These are phyloP conservation scores for Cancer borealis DNA, from an alignment of 2,888 invertebrate genomes.

Conservation along the genomic window DNA sequence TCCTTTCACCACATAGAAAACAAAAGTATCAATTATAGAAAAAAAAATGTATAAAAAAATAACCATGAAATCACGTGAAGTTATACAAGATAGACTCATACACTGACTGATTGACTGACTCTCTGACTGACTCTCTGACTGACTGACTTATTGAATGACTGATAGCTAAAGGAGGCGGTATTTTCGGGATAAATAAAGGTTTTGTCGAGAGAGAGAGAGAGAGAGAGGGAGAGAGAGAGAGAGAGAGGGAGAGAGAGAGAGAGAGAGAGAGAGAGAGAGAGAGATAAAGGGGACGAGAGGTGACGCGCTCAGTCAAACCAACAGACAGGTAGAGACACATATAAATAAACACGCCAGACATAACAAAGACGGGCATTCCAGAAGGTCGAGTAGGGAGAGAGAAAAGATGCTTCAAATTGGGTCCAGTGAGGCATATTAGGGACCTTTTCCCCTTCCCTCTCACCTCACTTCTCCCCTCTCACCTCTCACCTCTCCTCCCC, in stretches of 20 bases:
- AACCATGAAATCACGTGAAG: too few relatives aligned
- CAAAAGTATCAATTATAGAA: not conserved
- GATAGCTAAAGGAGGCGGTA: too few relatives aligned
- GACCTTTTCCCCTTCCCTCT: not conserved
- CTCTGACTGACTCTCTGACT: too few relatives aligned
- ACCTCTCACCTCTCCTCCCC: too few relatives aligned
- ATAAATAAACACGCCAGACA: constrained; percentile 1
- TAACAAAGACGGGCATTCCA: constrained; percentile 10
- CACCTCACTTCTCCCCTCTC: too few relatives aligned
- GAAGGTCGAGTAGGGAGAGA: not conserved
- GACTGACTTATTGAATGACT: too few relatives aligned
- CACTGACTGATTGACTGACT: too few relatives aligned
- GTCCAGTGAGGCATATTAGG: constrained; percentile 20
- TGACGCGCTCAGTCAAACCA: not conserved
- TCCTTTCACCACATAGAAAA: not conserved
- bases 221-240: not conserved
- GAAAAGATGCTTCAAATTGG: constrained; percentile 5
- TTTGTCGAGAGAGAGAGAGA: too few relatives aligned
- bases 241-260: constrained; percentile 33
- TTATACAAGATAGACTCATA: too few relatives aligned
- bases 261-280: constrained; percentile 22
- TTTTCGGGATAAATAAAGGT: too few relatives aligned
- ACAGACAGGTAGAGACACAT: not conserved
- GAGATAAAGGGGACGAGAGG: not conserved
- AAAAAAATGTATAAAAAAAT: too few relatives aligned